Percentiles rank a stretch among this genome's conserved stretches.
Conservation (phyloP, 2,797 vertebrate species). For the Crenichthys baileyi region DNA sequence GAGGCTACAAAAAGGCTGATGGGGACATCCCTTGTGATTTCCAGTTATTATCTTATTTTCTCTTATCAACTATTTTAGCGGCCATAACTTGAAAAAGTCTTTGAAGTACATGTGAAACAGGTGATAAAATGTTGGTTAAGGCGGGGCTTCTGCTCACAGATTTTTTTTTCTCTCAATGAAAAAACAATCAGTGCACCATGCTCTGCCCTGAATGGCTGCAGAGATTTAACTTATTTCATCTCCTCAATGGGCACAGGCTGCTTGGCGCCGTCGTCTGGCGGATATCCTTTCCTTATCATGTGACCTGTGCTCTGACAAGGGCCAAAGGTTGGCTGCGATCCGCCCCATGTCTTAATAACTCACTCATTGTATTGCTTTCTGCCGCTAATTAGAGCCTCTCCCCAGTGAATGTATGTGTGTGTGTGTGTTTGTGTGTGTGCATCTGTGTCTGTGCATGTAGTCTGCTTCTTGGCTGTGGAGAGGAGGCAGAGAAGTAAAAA, state of each 20-base stretch:
- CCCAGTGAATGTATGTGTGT: slow-evolving; percentile 51
- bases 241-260: slow-evolving; percentile 84
- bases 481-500: slow-evolving; percentile 78
- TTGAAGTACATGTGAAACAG: neutral
- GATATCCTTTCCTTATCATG: slow-evolving; percentile 78
- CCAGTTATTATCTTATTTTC: neutral
- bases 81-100: neutral
- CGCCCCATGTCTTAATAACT: slow-evolving; percentile 89
- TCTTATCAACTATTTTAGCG: neutral
- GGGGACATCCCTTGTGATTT: neutral
- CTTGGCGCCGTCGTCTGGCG: slow-evolving; percentile 81
- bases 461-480: slow-evolving; percentile 61
- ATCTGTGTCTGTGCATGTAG: slow-evolving; percentile 54
- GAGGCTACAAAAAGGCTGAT: neutral
- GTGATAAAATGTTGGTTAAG: slow-evolving; percentile 1
- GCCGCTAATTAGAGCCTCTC: slow-evolving; percentile 87
- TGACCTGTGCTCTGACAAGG: slow-evolving; percentile 77
- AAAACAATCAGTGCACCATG: slow-evolving; percentile 44
- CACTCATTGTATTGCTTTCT: slow-evolving; percentile 87
- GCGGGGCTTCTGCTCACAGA: slow-evolving; percentile 30
- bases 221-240: slow-evolving; percentile 63
- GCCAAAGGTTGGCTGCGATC: slow-evolving; percentile 82
- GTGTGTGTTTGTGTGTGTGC: slow-evolving; percentile 29
- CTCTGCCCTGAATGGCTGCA: slow-evolving; percentile 33
- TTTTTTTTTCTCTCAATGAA: slow-evolving; percentile 7